These are phyloP conservation scores for Apotomis turbidana DNA, from an alignment of 2,888 invertebrate species.

Conservation along the genomic window DNA sequence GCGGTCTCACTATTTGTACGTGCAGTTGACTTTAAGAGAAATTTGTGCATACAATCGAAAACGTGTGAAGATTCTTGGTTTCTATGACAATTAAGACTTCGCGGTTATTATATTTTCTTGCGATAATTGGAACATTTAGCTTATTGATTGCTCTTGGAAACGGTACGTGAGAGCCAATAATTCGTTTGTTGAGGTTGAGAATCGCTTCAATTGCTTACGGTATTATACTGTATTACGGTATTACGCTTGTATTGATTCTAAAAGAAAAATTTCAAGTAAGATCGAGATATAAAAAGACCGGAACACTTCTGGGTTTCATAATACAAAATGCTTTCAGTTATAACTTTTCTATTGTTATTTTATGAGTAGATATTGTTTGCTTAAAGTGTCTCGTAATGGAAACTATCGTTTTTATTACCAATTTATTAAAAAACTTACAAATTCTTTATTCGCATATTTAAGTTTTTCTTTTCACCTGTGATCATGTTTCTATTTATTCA, in stretches of 20 bases:
- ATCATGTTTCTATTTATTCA: neutral
- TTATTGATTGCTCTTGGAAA: slow-evolving; percentile 25
- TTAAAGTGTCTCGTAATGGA: too few relatives aligned
- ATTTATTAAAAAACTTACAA: too few relatives aligned
- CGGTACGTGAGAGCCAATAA: slow-evolving; percentile 25
- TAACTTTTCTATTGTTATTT: too few relatives aligned
- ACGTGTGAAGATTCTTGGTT: slow-evolving; percentile 34
- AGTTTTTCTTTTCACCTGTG: neutral
- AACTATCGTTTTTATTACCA: too few relatives aligned
- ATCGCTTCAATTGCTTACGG: neutral
- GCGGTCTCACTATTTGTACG: slow-evolving; percentile 6
- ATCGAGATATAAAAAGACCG: too few relatives aligned
- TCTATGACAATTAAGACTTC: slow-evolving; percentile 20
- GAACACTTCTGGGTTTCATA: too few relatives aligned
- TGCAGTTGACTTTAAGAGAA: slow-evolving; percentile 36
- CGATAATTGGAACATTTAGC: slow-evolving; percentile 11
- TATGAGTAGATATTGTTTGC: too few relatives aligned
- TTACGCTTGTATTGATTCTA: neutral
- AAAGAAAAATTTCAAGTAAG: neutral
- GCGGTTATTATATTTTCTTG: slow-evolving; percentile 25
- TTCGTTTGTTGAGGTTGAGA: slow-evolving; percentile 5
- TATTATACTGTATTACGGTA: neutral
- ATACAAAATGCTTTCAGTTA: too few relatives aligned
- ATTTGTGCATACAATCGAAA: slow-evolving; percentile 35
- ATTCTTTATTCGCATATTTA: neutral